Evolutionary conservation across 2,888 invertebrate genomes (phyloP), one percentile per base, ranked within the genome.

Genomic region (Dendrolimus pini): DNA sequence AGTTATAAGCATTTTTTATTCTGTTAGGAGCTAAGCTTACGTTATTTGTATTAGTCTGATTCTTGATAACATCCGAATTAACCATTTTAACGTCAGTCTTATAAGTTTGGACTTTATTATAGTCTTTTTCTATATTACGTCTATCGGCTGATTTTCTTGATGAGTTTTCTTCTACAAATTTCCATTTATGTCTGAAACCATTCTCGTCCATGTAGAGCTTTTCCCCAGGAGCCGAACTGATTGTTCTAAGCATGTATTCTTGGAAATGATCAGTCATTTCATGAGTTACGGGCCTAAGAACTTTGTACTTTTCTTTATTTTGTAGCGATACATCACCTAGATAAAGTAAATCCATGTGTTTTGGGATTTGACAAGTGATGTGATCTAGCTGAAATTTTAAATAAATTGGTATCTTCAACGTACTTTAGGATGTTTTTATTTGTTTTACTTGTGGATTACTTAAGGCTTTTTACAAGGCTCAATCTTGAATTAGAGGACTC

Each of bases 111-210:
- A 2, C 7, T 14, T 41, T 56, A 12, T 41, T 53, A 53, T 13
- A 1, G 54, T 56, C 41, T 8, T 55, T n/a, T 41, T 55, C 30
- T 30, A 30, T 30, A 6, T 30, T 30, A 30, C 30, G 3, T 30
- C 30, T 30, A 30, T 30, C 30, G 30, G 30, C 30, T 30, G 30
- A 30, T 30, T 30, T 30, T 30, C 30, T 30, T 30, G 30, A 30
- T 30, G 30, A 30, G 30, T 30, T 30, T 30, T 30, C 30, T 30
- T 73, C 67, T 41, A 82, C 67, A 1, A 75, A 73, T 56, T 64
- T 69, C 89, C 89, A 89, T 41, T 62, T 68, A 67, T 88, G 88
- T 60, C 83, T 70, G 1, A 85, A 74, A 0, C 87, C 84, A 59
- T 84, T 81, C 7, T 70, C 65, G 56, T 87, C 87, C 1, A 86